Conservation (phyloP, 2,113 vertebrate genomes). For the Oreochromis tanganicae region DNA sequence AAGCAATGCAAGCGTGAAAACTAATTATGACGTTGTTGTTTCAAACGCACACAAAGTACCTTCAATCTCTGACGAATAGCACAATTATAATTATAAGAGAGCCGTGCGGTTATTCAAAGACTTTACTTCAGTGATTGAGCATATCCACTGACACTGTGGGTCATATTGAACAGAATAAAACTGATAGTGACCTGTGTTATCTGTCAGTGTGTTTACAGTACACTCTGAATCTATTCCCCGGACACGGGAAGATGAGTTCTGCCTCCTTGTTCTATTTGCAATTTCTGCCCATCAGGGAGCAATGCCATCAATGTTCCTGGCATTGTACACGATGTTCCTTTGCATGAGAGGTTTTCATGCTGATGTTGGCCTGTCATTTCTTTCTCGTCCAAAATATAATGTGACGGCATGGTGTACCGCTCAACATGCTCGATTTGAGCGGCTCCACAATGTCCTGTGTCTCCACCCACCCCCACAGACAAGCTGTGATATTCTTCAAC, state of each 20-base stretch:
- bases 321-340: conserved; percentile 41
- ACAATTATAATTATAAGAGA: conserved; percentile 14
- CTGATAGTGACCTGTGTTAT: not conserved
- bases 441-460: not conserved
- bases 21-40: not conserved
- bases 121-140: not conserved
- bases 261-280: conserved; percentile 17
- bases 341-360: conserved; percentile 42
- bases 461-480: conserved; percentile 8
- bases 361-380: conserved; percentile 36
- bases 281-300: conserved; percentile 3
- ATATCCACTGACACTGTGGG: not conserved
- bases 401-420: not conserved
- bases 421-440: conserved; percentile 1
- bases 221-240: conserved; percentile 14
- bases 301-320: conserved; percentile 23
- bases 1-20: conserved; percentile 11
- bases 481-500: conserved; percentile 47
- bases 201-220: conserved; percentile 15
- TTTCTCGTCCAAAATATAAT: conserved; percentile 33
- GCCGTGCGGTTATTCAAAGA: not conserved
- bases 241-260: conserved; percentile 15
- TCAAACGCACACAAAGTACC: not conserved
- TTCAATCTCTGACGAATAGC: not conserved
- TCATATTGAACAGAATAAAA: conserved; percentile 5